These are phyloP conservation scores for Netelia inedita DNA, from an alignment of 2,888 invertebrate species.

Conservation along the genomic window DNA sequence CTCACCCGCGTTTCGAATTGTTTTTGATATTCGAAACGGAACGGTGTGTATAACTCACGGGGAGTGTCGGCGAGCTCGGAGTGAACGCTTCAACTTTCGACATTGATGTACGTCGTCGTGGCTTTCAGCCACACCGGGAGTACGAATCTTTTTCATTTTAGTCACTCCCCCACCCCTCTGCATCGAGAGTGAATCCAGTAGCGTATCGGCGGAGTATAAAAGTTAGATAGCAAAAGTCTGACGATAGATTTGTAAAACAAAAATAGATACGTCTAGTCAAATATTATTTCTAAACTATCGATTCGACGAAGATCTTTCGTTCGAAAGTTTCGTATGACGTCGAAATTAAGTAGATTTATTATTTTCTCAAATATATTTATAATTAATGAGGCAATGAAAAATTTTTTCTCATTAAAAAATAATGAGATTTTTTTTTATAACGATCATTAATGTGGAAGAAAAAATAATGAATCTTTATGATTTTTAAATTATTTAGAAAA, in stretches of 20 bases:
- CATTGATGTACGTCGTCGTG: conserved; percentile 63
- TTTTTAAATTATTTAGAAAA: too few species aligned
- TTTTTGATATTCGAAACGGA: conserved; percentile 81
- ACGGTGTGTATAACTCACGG: conserved; percentile 71
- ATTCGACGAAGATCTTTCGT: too few species aligned
- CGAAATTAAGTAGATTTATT: too few species aligned
- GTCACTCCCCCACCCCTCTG: conserved; percentile 14
- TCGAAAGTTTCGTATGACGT: too few species aligned
- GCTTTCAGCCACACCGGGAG: conserved; percentile 44
- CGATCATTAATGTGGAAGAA: too few species aligned
- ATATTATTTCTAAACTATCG: too few species aligned
- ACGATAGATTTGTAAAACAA: background rate
- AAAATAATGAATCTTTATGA: too few species aligned
- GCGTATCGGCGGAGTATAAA: background rate
- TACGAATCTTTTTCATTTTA: conserved; percentile 61
- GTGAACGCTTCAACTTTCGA: conserved; percentile 63
- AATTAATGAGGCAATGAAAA: too few species aligned
- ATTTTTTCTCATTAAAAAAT: too few species aligned
- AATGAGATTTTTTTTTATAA: too few species aligned
- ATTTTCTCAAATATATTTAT: too few species aligned
- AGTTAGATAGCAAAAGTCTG: background rate
- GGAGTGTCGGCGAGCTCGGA: conserved; percentile 44
- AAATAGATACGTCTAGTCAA: too few species aligned
- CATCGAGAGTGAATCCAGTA: conserved; percentile 16
- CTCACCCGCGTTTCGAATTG: conserved; percentile 74